Conservation (phyloP, 2,113 vertebrate species). For the Rousettus leschenaultii region DNA sequence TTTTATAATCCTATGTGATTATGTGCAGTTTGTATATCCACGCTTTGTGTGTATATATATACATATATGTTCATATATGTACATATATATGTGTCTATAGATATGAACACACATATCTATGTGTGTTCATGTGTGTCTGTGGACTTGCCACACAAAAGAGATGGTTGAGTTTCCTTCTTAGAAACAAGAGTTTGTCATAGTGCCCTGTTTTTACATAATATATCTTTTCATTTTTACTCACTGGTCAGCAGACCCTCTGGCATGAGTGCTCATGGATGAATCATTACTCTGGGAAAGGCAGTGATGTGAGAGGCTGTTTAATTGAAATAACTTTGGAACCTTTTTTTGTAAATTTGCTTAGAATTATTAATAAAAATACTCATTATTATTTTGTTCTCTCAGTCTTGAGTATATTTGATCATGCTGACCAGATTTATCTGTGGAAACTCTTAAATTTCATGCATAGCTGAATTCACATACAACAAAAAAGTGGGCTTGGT, state of each 20-base stretch:
- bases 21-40: background rate
- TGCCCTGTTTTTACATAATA: background rate
- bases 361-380: background rate
- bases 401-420: background rate
- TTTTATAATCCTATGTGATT: background rate
- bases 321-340: background rate
- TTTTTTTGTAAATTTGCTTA: background rate
- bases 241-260: background rate
- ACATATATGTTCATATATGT: background rate
- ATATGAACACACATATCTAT: background rate
- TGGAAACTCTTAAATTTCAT: constrained; percentile 19
- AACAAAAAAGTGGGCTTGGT: background rate
- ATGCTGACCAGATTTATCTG: background rate
- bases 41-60: background rate
- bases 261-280: background rate
- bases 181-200: background rate
- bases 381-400: background rate
- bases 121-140: background rate
- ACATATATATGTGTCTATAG: background rate
- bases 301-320: background rate
- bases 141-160: background rate
- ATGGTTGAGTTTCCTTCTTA: constrained; percentile 29
- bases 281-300: background rate
- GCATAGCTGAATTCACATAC: background rate
- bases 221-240: constrained; percentile 42